phyloP scores from a whole-genome alignment of 2,113 vertebrate genomes.

The Mola mola region DNA sequence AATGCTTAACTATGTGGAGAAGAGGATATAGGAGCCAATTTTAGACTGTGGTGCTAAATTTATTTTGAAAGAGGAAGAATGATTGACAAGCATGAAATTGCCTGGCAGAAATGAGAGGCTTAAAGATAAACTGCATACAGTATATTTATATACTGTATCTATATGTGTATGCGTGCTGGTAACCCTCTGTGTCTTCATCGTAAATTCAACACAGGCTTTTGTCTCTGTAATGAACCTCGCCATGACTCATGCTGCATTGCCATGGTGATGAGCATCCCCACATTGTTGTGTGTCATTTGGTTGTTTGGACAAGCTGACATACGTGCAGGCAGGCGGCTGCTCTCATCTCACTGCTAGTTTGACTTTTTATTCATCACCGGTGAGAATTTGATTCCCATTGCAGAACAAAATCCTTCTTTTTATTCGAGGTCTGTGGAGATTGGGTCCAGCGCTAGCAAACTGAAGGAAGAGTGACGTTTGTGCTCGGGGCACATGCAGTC shows the following conservation, averaged over 20 bases:
- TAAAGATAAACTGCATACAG: background rate
- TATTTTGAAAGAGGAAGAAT: constrained; percentile 8
- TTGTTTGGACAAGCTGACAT: constrained; percentile 27
- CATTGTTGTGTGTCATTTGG: constrained; percentile 31
- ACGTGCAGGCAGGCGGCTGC: background rate
- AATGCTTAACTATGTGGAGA: too few relatives aligned
- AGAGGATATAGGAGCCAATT: background rate
- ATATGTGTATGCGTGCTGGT: constrained; percentile 5
- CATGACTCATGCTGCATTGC: constrained; percentile 53
- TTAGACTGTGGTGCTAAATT: constrained; percentile 13
- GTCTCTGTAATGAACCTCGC: constrained; percentile 33
- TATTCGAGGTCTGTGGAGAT: constrained; percentile 3
- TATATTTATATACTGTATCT: constrained; percentile 13
- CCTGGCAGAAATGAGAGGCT: background rate
- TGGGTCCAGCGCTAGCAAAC: background rate
- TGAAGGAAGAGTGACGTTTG: constrained; percentile 4
- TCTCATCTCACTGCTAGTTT: constrained; percentile 9
- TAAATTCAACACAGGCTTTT: constrained; percentile 39
- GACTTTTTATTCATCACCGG: constrained; percentile 3
- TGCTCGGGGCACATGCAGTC: constrained; percentile 1
- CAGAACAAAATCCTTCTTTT: background rate
- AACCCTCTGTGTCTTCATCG: constrained; percentile 36
- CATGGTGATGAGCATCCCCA: constrained; percentile 40
- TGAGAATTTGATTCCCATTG: background rate
- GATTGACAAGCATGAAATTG: constrained; percentile 19